Base-by-base conservation (phyloP, 2,888 invertebrate genomes). In the Calephelis perditalis region DNA sequence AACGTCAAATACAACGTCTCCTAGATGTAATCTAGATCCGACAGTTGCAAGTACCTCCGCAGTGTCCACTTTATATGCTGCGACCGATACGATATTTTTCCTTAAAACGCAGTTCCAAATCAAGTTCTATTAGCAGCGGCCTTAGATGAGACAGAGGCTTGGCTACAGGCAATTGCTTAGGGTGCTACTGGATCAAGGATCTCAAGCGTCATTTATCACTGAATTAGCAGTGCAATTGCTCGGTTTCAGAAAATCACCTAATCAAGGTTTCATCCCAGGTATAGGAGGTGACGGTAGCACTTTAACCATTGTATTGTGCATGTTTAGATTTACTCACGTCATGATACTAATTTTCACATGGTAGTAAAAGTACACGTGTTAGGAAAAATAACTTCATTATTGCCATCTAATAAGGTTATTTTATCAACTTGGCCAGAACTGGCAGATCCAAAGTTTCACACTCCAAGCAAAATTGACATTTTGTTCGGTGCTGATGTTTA, bases 11-110 rank as follows among this genome's bases (percentile, higher is more conserved):
- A 12, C 46, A 12, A 12, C 12, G 12, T 46, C 46, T 46, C 12
- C 46, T 46, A 12, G 46, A 46, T 64, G 61, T 65, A 63, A 65
- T 46, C 12, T 12, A 12, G 12, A 47, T 8, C 7, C 12, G 46
- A 46, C 46, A 46, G 46, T 46, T 46, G 46, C 46, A 46, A 46
- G 46, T 12, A 46, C 6, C 12, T 46, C 12, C 3, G 46, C 46
- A 46, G 12, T 46, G 46, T 12, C n/a, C 46, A 12, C 12, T 46
- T 46, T 46, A 46, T 4, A 46, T n/a, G 12, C 12, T 46, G 12
- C 6, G 12, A 46, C 46, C 46, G 46, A 46, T 46, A 46, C 46
- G 12, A 10, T 46, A 46, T 12, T 46, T 46, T 46, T 46, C n/a
- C 46, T 12, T 12, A 12, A 12, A 12, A 46, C n/a, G 46, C 46